Evolutionary conservation across 1,140 invertebrate genomes (phyloP).

Genomic region (Stenopsyche tienmushanensis): DNA sequence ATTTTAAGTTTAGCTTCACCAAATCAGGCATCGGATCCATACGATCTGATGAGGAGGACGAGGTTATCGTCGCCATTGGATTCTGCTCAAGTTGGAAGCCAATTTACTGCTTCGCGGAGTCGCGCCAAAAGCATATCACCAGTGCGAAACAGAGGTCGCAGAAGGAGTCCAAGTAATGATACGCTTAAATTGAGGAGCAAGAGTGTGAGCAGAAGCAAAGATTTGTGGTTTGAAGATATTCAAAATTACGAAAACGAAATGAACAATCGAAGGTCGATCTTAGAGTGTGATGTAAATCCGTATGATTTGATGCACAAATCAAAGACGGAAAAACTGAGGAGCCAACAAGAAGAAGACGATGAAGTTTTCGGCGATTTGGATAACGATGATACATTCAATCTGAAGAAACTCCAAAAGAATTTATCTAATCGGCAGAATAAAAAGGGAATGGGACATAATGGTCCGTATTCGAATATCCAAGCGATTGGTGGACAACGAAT

Average conservation of each 20-base stretch:
- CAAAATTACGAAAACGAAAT: slow-evolving; percentile 54
- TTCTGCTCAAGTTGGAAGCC: slow-evolving; percentile 52
- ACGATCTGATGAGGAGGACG: slow-evolving; percentile 76
- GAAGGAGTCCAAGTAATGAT: slow-evolving; percentile 48
- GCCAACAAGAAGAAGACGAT: slow-evolving; percentile 22
- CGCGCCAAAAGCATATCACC: slow-evolving; percentile 64
- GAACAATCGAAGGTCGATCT: slow-evolving; percentile 66
- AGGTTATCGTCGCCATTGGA: slow-evolving; percentile 65
- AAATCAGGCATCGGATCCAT: slow-evolving; percentile 64
- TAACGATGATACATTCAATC: slow-evolving; percentile 41
- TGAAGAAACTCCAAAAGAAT: slow-evolving; percentile 37
- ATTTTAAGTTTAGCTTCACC: slow-evolving; percentile 58
- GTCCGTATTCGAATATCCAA: slow-evolving; percentile 55
- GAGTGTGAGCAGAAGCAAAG: slow-evolving; percentile 54
- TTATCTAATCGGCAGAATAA: slow-evolving; percentile 30
- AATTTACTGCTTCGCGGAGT: slow-evolving; percentile 55
- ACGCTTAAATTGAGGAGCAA: slow-evolving; percentile 52
- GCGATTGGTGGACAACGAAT: slow-evolving; percentile 61
- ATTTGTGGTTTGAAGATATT: slow-evolving; percentile 54
- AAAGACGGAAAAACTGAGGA: slow-evolving; percentile 38
- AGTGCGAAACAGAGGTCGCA: slow-evolving; percentile 52
- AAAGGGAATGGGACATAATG: slow-evolving; percentile 37
- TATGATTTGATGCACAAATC: slow-evolving; percentile 71
- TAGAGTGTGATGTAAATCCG: slow-evolving; percentile 83
- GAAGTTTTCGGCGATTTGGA: slow-evolving; percentile 38